Base-by-base conservation (phyloP, 2,113 vertebrate species). In the Aplodontia rufa region DNA sequence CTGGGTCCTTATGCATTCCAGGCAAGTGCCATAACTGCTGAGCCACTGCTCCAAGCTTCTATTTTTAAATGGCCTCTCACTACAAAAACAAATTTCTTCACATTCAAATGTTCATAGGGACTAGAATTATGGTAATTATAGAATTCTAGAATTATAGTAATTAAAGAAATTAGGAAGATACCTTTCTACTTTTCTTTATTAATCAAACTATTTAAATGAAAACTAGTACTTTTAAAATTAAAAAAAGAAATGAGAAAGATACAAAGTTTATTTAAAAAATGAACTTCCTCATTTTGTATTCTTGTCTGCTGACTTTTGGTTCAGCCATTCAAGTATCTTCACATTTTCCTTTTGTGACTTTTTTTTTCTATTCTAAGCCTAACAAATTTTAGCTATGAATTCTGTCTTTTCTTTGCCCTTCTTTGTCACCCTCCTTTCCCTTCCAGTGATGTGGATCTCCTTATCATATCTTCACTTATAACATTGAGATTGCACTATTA, bases 251-350 rank as follows among this genome's bases (percentile, higher is more conserved):
- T 35, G 9, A 81, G 58, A 96, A 89, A 75, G 28, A 89, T 68
- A 71, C 49, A 94, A 47, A 37, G 35, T 78, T 90, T 37, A 92
- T 69, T 45, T 88, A 71, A 95, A 81, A 68, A 87, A 71, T 1
- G 3, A 81, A 96, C 89, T 97, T 98, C 96, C 96, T 96, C 94
- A 93, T 97, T 98, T 93, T 92, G 10, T 17, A 76, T 64, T 82
- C 58, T 0, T 75, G 17, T 96, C 96, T 97, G 95, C 94, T 97
- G 97, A 98, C 81, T 64, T 0, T 86, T 53, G 81, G 79, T 62
- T 93, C 95, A 98, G 22, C 0, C 1, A 72, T 32, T 89, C 55
- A 47, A 68, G 68, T 49, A 90, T 89, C 2, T 93, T 83, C 40
- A 51, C 75, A 47, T 14, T 95, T 78, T 71, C 37, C 62, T 94